phyloP scores from a whole-genome alignment of 2,888 invertebrate species.

The Tachina grossa region DNA sequence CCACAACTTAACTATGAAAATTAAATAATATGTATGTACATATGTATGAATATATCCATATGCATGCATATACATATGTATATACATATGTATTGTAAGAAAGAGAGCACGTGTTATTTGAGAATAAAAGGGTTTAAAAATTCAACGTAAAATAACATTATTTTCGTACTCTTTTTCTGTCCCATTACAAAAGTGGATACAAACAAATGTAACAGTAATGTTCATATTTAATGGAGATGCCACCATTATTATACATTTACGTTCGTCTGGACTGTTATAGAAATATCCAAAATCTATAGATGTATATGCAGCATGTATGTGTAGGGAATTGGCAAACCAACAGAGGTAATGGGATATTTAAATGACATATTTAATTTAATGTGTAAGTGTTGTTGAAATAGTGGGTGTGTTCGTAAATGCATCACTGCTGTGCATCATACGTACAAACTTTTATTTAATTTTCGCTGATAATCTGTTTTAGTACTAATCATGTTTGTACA shows the following conservation, averaged over 20 bases:
- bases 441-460: too few relatives aligned
- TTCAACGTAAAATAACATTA: background rate
- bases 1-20: constrained; percentile 8
- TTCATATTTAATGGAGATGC: constrained; percentile 24
- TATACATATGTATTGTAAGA: constrained; percentile 14
- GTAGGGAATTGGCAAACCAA: too few relatives aligned
- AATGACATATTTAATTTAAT: too few relatives aligned
- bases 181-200: constrained; percentile 18
- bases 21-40: background rate
- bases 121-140: constrained; percentile 24
- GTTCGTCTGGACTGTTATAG: background rate
- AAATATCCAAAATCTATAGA: constrained; percentile 46
- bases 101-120: constrained; percentile 65
- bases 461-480: too few relatives aligned
- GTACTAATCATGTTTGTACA: too few relatives aligned
- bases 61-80: too few relatives aligned
- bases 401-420: too few relatives aligned
- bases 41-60: too few relatives aligned
- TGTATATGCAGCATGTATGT: background rate
- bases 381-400: too few relatives aligned
- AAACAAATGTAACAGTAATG: constrained; percentile 47
- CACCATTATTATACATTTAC: background rate
- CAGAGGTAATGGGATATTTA: too few relatives aligned
- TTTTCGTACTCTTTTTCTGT: constrained; percentile 46
- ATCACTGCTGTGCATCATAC: too few relatives aligned